Conservation (phyloP, 2,888 invertebrate species). For the Parnassius smintheus region DNA sequence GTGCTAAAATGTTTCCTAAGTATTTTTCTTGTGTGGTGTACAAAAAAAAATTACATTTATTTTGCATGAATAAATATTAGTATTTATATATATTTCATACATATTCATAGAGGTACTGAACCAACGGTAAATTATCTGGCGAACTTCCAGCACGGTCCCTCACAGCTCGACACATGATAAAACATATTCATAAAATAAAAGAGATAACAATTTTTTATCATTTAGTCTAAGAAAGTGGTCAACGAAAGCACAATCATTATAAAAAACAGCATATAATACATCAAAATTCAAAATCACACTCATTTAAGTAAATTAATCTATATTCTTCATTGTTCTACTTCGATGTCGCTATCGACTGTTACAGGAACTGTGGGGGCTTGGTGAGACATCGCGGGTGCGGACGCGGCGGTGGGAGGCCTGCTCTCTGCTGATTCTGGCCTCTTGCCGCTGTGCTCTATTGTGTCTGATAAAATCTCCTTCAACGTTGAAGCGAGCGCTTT, state of each 20-base stretch:
- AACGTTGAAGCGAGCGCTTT: constrained; percentile 63
- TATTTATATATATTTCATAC: too few species aligned
- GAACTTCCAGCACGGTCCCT: too few species aligned
- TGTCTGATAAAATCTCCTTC: constrained; percentile 68
- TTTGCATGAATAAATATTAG: too few species aligned
- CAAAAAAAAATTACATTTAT: too few species aligned
- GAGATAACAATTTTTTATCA: too few species aligned
- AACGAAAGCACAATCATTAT: constrained; percentile 6
- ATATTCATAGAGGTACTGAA: too few species aligned
- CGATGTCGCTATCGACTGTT: constrained; percentile 1
- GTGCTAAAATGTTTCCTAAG: too few species aligned
- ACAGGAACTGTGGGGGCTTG: constrained; percentile 10
- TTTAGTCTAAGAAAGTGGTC: background rate
- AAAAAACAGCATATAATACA: constrained; percentile 10
- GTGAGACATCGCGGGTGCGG: constrained; percentile 29
- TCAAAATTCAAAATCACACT: constrained; percentile 13
- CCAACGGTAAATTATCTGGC: too few species aligned
- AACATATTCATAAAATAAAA: too few species aligned
- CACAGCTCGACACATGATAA: too few species aligned
- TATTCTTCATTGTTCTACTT: constrained; percentile 10
- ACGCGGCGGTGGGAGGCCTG: constrained; percentile 32
- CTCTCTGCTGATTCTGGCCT: constrained; percentile 34
- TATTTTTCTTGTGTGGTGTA: too few species aligned
- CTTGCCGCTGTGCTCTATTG: constrained; percentile 54
- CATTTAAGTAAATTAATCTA: background rate